Evolutionary conservation across 1,140 invertebrate genomes (phyloP).

Genomic region (Penaeus vannamei): DNA sequence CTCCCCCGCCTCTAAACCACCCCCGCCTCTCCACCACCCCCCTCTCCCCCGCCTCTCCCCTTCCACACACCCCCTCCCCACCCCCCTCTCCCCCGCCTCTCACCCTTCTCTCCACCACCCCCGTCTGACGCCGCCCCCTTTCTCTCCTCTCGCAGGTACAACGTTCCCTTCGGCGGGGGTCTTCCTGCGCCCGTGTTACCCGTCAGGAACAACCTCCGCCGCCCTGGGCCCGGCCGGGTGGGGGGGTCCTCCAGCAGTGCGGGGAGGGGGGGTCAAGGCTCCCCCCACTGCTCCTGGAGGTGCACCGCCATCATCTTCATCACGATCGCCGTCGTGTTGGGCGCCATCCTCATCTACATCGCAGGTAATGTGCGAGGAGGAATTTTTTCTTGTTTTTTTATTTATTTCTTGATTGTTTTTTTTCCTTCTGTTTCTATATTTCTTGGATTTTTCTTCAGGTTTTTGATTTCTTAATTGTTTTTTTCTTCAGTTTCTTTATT

Average conservation of each 20-base stretch:
- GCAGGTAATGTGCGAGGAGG: constrained; percentile 79
- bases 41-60: no score
- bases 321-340: constrained; percentile 83
- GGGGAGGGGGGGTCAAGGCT: constrained; percentile 90
- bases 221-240: constrained; percentile 76
- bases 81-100: no score
- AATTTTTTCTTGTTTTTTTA: neutral
- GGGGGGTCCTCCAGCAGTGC: constrained; percentile 76
- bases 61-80: no score
- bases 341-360: constrained; percentile 87
- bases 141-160: constrained; percentile 37
- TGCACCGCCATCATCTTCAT: constrained; percentile 90
- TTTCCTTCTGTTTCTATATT: no score
- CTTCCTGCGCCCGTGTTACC: constrained; percentile 80
- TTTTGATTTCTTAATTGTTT: no score
- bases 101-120: no score
- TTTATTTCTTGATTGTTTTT: neutral
- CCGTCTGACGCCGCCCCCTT: neutral
- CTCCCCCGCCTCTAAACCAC: neutral
- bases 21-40: neutral
- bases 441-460: no score
- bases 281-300: constrained; percentile 90
- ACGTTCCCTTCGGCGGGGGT: constrained; percentile 67
- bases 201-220: constrained; percentile 81
- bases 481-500: no score